These are phyloP conservation scores for Harpagoxenus sublaevis DNA, from an alignment of 2,888 invertebrate genomes.

Conservation along the genomic window DNA sequence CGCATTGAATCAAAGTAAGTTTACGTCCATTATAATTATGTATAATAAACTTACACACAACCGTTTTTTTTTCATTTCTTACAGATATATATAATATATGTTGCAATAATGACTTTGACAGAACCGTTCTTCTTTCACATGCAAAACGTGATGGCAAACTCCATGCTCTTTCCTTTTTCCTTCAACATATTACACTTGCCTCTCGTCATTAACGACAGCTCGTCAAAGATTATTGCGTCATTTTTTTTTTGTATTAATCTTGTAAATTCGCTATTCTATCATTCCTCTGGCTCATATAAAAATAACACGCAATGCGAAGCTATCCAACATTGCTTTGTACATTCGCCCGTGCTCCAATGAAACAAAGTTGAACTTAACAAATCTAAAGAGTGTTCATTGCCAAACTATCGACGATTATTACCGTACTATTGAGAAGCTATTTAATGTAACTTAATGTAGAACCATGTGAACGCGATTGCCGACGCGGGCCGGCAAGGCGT, in stretches of 20 bases:
- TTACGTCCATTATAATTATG: conserved; percentile 64
- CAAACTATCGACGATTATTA: conserved; percentile 67
- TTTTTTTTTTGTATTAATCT: conserved; percentile 64
- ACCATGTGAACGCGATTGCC: conserved; percentile 18
- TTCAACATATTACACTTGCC: background rate
- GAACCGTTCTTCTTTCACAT: conserved; percentile 48
- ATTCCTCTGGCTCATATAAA: conserved; percentile 82
- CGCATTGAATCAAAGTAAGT: conserved; percentile 57
- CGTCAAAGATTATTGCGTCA: conserved; percentile 72
- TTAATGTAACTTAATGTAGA: conserved; percentile 64
- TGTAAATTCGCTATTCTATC: conserved; percentile 71
- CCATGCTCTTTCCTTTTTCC: background rate
- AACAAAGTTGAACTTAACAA: conserved; percentile 74
- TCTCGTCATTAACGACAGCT: conserved; percentile 47
- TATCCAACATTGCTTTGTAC: conserved; percentile 86
- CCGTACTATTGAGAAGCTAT: conserved; percentile 58
- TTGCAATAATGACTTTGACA: conserved; percentile 72
- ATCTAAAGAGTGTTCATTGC: conserved; percentile 66
- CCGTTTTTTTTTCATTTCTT: conserved; percentile 75
- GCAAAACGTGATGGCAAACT: conserved; percentile 21
- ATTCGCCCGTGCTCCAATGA: conserved; percentile 86
- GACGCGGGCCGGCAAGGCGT: background rate
- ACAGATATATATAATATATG: conserved; percentile 67
- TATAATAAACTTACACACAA: conserved; percentile 79
- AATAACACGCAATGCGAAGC: conserved; percentile 85